These are phyloP conservation scores for Ailurus styani DNA, from an alignment of 2,113 vertebrate genomes.

Conservation along the genomic window DNA sequence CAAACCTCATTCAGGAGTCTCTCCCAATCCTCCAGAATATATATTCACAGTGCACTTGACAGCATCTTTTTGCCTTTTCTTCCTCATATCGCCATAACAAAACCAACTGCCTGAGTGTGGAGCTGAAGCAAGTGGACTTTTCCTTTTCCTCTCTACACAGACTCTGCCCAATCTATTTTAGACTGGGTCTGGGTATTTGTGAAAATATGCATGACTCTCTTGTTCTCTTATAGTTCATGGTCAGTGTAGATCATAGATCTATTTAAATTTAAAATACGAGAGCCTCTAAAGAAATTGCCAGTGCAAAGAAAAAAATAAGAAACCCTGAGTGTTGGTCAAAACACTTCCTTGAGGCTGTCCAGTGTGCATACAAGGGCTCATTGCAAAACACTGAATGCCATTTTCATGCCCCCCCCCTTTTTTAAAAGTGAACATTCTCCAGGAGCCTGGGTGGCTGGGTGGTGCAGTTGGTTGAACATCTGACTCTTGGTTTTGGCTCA, in stretches of 20 bases:
- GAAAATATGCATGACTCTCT: background rate
- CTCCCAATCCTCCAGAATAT: background rate
- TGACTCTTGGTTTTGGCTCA: background rate
- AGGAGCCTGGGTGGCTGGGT: background rate
- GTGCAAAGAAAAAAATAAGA: background rate
- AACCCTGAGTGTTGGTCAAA: background rate
- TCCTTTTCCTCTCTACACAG: background rate
- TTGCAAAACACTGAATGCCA: background rate
- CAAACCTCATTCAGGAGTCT: background rate
- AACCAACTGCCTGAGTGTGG: background rate
- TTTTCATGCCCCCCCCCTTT: too few species aligned
- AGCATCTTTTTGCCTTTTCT: background rate
- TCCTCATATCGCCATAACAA: background rate
- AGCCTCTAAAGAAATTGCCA: background rate
- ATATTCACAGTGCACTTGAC: background rate
- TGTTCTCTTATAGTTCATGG: background rate
- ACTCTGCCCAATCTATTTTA: background rate
- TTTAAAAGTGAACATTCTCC: background rate
- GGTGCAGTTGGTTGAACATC: background rate
- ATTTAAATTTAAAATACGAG: background rate
- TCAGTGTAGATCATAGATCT: background rate
- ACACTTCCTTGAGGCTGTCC: background rate
- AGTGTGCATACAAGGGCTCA: background rate
- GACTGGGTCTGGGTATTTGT: background rate
- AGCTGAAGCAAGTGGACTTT: background rate